These are phyloP conservation scores for Congeria kusceri DNA, from an alignment of 2,888 invertebrate species.

Conservation along the genomic window DNA sequence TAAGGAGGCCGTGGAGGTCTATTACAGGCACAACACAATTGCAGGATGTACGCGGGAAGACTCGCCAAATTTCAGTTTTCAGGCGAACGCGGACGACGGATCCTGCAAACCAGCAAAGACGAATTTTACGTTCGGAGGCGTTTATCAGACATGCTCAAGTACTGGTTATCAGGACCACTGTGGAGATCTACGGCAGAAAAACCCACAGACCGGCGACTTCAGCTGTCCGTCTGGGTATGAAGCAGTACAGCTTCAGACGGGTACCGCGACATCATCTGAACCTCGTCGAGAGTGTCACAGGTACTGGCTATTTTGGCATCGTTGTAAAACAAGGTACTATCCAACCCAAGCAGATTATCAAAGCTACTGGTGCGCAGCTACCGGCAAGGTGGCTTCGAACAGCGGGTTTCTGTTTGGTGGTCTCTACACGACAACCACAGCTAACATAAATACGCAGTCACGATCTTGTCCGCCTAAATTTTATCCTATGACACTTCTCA, in stretches of 20 bases:
- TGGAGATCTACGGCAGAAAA: conserved; percentile 56
- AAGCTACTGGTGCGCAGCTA: conserved; percentile 77
- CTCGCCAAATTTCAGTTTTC: conserved; percentile 75
- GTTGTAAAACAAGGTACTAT: conserved; percentile 58
- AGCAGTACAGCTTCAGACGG: conserved; percentile 63
- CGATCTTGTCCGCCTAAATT: conserved; percentile 72
- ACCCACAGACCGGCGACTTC: conserved; percentile 74
- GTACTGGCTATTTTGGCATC: conserved; percentile 63
- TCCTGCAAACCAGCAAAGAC: conserved; percentile 69
- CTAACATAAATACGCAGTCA: conserved; percentile 70
- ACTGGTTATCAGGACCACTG: conserved; percentile 46
- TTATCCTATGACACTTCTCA: conserved; percentile 66
- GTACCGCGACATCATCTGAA: conserved; percentile 36
- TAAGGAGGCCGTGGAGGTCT: conserved; percentile 68
- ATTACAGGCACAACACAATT: conserved; percentile 77
- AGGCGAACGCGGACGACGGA: conserved; percentile 79
- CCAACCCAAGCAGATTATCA: conserved; percentile 62
- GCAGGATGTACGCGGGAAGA: conserved; percentile 74
- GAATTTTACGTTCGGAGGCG: conserved; percentile 79
- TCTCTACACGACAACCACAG: conserved; percentile 62
- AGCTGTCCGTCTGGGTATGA: conserved; percentile 73
- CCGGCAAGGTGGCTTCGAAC: conserved; percentile 47
- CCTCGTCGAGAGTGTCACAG: conserved; percentile 56
- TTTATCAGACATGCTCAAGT: conserved; percentile 71
- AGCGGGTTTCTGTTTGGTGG: conserved; percentile 79